phyloP scores from a whole-genome alignment of 2,797 vertebrate species.

The Gallinago nigripennis region DNA sequence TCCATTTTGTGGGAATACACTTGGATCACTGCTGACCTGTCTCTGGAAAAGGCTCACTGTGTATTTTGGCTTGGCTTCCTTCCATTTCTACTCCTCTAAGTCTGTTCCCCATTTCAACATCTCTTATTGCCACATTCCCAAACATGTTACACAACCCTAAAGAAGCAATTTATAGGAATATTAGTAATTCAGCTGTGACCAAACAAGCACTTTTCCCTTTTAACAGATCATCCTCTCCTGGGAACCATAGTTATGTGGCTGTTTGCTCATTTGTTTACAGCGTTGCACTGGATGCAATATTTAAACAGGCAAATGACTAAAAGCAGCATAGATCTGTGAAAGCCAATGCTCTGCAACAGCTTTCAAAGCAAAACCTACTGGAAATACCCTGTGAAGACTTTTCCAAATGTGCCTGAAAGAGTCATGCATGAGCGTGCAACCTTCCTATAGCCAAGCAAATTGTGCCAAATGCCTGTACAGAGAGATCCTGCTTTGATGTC shows the following conservation, averaged over 20 bases:
- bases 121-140: slow-evolving; percentile 60
- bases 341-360: background rate
- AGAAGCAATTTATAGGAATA: slow-evolving; percentile 59
- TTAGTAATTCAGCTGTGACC: slow-evolving; percentile 53
- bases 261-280: slow-evolving; percentile 55
- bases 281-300: background rate
- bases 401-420: slow-evolving; percentile 18
- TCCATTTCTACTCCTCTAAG: slow-evolving; percentile 62
- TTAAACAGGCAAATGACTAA: slow-evolving; percentile 11
- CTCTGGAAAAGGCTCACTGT: slow-evolving; percentile 64
- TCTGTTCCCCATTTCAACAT: slow-evolving; percentile 68
- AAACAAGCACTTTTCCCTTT: slow-evolving; percentile 33
- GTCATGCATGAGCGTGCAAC: background rate
- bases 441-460: background rate
- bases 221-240: slow-evolving; percentile 21
- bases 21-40: slow-evolving; percentile 67
- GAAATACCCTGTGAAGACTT: background rate
- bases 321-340: background rate
- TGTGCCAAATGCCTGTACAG: background rate
- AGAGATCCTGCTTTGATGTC: background rate
- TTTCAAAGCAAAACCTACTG: slow-evolving; percentile 9
- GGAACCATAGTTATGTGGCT: background rate
- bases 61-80: slow-evolving; percentile 64
- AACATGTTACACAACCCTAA: slow-evolving; percentile 57
- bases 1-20: slow-evolving; percentile 63